A percentile compares a stretch with the other conserved stretches of the same genome.
These are phyloP conservation scores for Callocephalon fimbriatum DNA, from an alignment of 2,113 vertebrate genomes.

Conservation along the genomic window DNA sequence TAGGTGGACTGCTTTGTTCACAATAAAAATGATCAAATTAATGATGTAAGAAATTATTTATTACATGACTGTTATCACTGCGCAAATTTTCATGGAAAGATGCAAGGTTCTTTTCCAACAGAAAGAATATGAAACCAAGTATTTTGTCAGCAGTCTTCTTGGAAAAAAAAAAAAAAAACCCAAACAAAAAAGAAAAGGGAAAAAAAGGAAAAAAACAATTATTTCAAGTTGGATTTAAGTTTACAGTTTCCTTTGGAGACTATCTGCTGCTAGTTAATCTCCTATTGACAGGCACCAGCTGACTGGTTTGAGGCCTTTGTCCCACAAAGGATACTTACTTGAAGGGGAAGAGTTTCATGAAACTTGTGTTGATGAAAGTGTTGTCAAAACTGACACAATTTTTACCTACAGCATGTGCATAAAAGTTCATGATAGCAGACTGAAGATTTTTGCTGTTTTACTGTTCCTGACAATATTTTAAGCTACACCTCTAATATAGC, in stretches of 20 bases:
- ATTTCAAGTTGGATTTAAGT: background rate
- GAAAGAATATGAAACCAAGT: background rate
- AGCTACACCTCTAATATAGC: background rate
- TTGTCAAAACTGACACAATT: background rate
- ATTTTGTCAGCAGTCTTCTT: background rate
- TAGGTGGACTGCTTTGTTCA: too few relatives aligned
- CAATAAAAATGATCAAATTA: too few relatives aligned
- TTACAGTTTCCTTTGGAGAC: background rate
- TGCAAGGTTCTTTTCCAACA: background rate
- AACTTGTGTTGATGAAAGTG: background rate
- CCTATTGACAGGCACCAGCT: background rate
- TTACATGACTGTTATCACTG: too few relatives aligned
- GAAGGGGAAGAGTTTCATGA: background rate
- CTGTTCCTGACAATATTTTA: background rate
- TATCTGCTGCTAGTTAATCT: background rate
- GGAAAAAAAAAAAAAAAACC: too few relatives aligned
- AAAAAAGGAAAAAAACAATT: background rate
- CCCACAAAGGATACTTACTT: background rate
- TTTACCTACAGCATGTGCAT: background rate
- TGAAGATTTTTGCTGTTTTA: background rate
- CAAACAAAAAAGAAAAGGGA: too few relatives aligned
- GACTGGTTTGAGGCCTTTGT: background rate
- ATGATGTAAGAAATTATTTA: too few relatives aligned
- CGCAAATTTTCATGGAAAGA: background rate
- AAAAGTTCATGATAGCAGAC: background rate